phyloP scores from a whole-genome alignment of 2,113 vertebrate species.

The Danionella cerebrum region DNA sequence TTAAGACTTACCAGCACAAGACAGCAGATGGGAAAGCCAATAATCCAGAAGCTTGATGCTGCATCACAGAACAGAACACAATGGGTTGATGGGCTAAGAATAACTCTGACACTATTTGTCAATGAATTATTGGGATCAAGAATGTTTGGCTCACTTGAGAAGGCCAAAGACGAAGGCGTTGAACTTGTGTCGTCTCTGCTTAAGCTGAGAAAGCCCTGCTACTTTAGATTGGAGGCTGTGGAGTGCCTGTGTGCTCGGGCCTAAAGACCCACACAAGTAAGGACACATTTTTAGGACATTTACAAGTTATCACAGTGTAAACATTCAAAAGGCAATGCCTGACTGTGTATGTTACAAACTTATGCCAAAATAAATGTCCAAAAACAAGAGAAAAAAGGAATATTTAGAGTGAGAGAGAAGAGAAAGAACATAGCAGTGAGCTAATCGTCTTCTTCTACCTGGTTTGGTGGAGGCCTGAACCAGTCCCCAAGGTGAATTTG shows the following conservation, averaged over 20 bases:
- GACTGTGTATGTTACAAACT: too few species aligned
- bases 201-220: conserved; percentile 73
- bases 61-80: conserved; percentile 4
- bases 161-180: conserved; percentile 89
- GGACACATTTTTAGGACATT: background rate
- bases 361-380: background rate
- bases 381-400: background rate
- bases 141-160: conserved; percentile 75
- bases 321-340: too few species aligned
- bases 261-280: conserved; percentile 51
- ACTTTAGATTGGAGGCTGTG: conserved; percentile 73
- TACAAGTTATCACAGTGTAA: background rate
- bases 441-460: conserved; percentile 68
- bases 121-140: background rate
- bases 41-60: conserved; percentile 84
- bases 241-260: conserved; percentile 62
- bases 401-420: background rate
- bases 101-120: background rate
- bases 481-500: conserved; percentile 83
- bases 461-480: conserved; percentile 82
- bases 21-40: conserved; percentile 86
- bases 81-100: too few species aligned
- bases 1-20: conserved; percentile 68
- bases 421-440: background rate
- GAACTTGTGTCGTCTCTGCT: conserved; percentile 77